Conservation (phyloP, 2,797 vertebrate genomes). For the Pelobates cultripes region DNA sequence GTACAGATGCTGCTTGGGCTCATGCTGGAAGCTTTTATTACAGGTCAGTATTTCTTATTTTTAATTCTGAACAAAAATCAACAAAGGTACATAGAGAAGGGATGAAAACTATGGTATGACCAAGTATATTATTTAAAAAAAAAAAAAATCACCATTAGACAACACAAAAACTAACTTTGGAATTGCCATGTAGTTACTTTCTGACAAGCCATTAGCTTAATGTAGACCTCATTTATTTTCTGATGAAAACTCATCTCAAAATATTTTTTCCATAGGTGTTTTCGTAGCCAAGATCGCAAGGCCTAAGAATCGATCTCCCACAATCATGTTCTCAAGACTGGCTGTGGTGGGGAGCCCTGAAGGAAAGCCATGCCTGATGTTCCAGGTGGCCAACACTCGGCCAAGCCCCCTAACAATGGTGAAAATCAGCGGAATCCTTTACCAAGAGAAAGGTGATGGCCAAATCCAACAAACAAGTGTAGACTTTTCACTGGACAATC, state of each 20-base stretch:
- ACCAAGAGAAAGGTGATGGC: conserved; percentile 85
- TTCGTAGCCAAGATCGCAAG: conserved; percentile 97
- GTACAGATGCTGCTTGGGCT: conserved; percentile 97
- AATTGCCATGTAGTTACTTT: too few relatives aligned
- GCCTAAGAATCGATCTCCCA: conserved; percentile 89
- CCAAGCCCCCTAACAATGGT: conserved; percentile 86
- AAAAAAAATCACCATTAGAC: too few relatives aligned
- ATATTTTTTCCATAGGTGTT: conserved; percentile 77
- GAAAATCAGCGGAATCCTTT: conserved; percentile 87
- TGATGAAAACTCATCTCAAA: too few relatives aligned
- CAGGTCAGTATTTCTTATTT: conserved; percentile 78
- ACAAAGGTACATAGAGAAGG: too few relatives aligned
- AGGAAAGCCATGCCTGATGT: conserved; percentile 85
- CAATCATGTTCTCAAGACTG: conserved; percentile 88
- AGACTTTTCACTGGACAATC: conserved; percentile 85
- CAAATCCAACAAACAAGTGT: conserved; percentile 87
- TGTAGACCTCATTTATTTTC: too few relatives aligned
- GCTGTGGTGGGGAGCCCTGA: conserved; percentile 84
- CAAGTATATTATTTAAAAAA: background rate
- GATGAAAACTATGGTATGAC: too few relatives aligned
- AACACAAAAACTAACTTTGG: background rate
- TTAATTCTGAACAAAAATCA: too few relatives aligned
- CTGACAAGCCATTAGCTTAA: too few relatives aligned
- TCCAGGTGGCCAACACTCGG: conserved; percentile 89
- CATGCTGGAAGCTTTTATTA: conserved; percentile 97